phyloP scores from a whole-genome alignment of 2,113 vertebrate species.

The Poicephalus meyeri region DNA sequence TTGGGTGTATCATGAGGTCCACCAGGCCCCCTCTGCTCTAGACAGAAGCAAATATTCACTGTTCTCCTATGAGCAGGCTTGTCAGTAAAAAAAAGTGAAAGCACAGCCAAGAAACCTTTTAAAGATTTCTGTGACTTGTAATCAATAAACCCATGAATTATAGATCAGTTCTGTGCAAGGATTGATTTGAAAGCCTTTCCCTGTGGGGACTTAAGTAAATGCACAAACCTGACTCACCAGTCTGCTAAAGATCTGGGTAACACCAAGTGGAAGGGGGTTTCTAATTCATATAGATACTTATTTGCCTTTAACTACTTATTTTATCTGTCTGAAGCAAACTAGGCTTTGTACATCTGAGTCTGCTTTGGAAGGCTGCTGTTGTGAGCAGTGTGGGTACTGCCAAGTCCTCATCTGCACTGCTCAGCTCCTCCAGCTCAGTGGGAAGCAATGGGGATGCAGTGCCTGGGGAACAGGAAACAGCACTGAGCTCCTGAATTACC shows the following conservation, averaged over 20 bases:
- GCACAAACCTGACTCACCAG: not conserved
- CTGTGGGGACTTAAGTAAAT: conserved; percentile 34
- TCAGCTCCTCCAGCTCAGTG: not conserved
- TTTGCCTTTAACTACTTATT: not conserved
- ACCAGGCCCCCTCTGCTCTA: not conserved
- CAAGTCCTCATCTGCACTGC: not conserved
- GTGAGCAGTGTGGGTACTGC: not conserved
- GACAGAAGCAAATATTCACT: not conserved
- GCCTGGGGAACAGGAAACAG: not conserved
- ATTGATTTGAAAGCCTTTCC: conserved; percentile 58
- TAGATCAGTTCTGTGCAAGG: not conserved
- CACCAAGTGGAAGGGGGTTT: not conserved
- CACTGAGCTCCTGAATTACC: not conserved
- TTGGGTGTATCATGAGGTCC: not conserved
- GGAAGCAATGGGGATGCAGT: not conserved
- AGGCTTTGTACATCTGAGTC: not conserved
- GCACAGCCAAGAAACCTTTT: conserved; percentile 54
- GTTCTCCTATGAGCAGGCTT: not conserved
- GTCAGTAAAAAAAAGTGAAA: conserved; percentile 11
- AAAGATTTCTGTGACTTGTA: conserved; percentile 29
- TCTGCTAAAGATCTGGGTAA: not conserved
- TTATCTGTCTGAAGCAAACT: not conserved
- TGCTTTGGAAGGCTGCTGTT: not conserved
- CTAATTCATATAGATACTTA: not conserved
- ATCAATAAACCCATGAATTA: conserved; percentile 31